phyloP scores from a whole-genome alignment of 2,797 vertebrate species.

The Thunnus albacares region DNA sequence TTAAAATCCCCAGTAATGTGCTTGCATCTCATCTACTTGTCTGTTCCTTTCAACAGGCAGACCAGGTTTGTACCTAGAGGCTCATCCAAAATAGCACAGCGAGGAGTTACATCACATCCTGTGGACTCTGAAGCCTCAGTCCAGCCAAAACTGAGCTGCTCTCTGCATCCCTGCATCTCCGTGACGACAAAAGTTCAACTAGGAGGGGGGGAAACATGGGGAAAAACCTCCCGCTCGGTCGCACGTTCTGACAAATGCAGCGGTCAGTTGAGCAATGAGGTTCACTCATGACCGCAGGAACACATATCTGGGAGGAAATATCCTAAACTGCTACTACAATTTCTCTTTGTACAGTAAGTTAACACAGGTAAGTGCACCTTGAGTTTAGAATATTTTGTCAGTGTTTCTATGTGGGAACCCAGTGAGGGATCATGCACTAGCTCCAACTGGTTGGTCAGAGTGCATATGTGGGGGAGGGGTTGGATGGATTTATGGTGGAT shows the following conservation, averaged over 20 bases:
- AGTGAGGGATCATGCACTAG: not conserved
- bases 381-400: not conserved
- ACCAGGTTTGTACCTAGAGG: slow-evolving; percentile 54
- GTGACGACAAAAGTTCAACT: not conserved
- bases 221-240: no score
- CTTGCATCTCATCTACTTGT: slow-evolving; percentile 6
- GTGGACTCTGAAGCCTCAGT: slow-evolving; percentile 22
- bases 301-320: not conserved
- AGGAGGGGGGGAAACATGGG: no score
- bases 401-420: no score
- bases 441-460: no score
- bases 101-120: slow-evolving; percentile 57
- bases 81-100: slow-evolving; percentile 45
- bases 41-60: slow-evolving; percentile 16
- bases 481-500: no score
- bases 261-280: no score
- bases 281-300: no score
- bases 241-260: no score
- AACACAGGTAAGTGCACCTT: not conserved
- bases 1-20: not conserved
- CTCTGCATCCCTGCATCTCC: not conserved
- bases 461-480: no score
- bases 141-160: slow-evolving; percentile 17
- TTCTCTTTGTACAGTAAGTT: no score
- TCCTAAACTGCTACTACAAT: no score